Conservation (phyloP, 1,140 invertebrate species). For the Zeugodacus cucurbitae region DNA sequence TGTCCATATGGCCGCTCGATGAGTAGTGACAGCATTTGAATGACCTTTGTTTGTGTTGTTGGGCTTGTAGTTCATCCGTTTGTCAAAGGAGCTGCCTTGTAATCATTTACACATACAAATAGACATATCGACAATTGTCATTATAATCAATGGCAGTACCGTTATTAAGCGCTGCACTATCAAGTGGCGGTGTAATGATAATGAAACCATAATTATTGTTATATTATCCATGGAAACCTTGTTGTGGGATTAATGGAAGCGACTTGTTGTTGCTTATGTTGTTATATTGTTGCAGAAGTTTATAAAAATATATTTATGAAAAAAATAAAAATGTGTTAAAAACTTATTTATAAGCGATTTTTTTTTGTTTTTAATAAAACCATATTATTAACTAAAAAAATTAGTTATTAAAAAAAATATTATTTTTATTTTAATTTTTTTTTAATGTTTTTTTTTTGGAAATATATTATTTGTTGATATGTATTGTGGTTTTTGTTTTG, state of each 20-base stretch:
- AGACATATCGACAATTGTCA: background rate
- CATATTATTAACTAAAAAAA: too few species aligned
- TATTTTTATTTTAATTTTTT: too few species aligned
- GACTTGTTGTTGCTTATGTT: background rate
- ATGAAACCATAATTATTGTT: conserved; percentile 1
- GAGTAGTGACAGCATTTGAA: background rate
- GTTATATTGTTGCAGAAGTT: too few species aligned
- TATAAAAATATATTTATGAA: too few species aligned
- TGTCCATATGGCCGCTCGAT: background rate
- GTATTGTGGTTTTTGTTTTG: too few species aligned
- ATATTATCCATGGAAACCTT: background rate
- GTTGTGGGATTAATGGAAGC: background rate
- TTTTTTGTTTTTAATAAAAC: too few species aligned
- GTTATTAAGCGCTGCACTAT: background rate
- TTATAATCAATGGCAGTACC: background rate
- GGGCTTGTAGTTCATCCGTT: background rate
- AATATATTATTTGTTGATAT: too few species aligned
- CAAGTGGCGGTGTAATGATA: background rate
- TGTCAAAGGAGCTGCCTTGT: background rate
- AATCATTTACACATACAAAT: background rate
- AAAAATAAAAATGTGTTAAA: too few species aligned
- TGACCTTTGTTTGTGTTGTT: background rate
- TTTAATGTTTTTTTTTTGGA: too few species aligned
- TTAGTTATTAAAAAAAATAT: too few species aligned
- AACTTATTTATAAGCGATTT: too few species aligned